Conservation (phyloP, 2,888 invertebrate species). For the Ectropis crepuscularia region DNA sequence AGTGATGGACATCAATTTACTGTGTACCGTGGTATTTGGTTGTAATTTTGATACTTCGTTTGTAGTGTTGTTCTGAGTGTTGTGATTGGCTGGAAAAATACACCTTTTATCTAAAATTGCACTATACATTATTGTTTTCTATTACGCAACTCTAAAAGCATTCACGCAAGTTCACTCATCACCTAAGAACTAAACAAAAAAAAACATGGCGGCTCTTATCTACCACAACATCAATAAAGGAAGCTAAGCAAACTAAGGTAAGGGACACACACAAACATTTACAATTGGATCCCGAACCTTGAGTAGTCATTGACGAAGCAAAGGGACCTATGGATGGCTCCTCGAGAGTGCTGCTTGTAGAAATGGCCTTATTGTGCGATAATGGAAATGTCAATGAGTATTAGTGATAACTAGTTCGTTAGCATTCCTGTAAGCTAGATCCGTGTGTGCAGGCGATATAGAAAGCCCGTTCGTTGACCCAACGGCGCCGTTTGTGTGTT, state of each 20-base stretch:
- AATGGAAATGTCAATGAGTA: constrained; percentile 66
- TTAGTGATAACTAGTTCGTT: constrained; percentile 68
- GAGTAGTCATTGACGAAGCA: constrained; percentile 65
- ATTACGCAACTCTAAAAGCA: constrained; percentile 32
- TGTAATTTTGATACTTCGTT: constrained; percentile 60
- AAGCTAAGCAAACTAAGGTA: constrained; percentile 62
- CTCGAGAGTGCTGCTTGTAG: constrained; percentile 73
- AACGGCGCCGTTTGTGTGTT: constrained; percentile 68
- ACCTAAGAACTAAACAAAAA: constrained; percentile 25
- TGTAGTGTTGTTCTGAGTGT: constrained; percentile 67
- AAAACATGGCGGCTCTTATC: constrained; percentile 16
- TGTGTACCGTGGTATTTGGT: constrained; percentile 73
- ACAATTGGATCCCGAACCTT: constrained; percentile 71
- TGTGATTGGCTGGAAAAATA: constrained; percentile 75
- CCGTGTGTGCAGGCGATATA: constrained; percentile 82
- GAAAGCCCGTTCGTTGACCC: constrained; percentile 77
- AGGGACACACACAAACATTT: constrained; percentile 56
- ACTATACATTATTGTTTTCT: constrained; percentile 16
- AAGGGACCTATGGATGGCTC: constrained; percentile 74
- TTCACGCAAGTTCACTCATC: constrained; percentile 26
- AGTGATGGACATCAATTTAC: constrained; percentile 48
- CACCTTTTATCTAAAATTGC: constrained; percentile 33
- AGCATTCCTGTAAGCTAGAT: constrained; percentile 79
- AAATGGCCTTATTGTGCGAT: constrained; percentile 69
- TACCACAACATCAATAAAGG: constrained; percentile 45